Evolutionary conservation across 2,113 vertebrate genomes (phyloP), one percentile per base, ranked within the genome.

Genomic region (Xenus cinereus): DNA sequence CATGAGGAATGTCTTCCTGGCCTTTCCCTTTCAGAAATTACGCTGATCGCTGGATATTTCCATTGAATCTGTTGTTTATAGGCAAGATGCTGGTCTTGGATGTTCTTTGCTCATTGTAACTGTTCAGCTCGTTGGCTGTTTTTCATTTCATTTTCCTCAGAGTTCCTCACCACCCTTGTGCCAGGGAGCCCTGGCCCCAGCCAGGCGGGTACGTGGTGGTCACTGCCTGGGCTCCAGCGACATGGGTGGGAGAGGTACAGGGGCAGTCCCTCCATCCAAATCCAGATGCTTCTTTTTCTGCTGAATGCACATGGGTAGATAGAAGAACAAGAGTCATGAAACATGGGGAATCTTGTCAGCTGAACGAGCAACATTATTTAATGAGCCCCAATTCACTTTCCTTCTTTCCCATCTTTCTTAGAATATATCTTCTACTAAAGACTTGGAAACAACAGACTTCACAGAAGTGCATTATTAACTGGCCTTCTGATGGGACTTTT

Each of bases 21-120:
- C 14, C 46, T 71, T 77, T 87, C 17, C 7, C 12, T 54, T 64
- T 64, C 32, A 54, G 63, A 20, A 32, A 0, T 32, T 57, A 20
- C 2, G 2, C 27, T 3, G 0, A 10, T 41, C 1, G 10, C 7
- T 41, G 33, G 32, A 9, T 1, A 6, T 19, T 76, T 64, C 33
- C 7, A 41, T 37, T 46, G 63, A 51, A 68, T 80, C 43, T 76
- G 23, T 66, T 32, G 14, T 62, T 66, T 19, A 33, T 11, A 56
- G 41, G n/a, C 48, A 66, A 72, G 80, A 66, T 78, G 14, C 30
- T 48, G 26, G 9, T 43, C n/a, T 57, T 62, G 54, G 32, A 11
- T 78, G 23, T 32, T 12, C 26, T 74, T 79, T 50, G 22, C 24
- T 64, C 0, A 0, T 60, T 56, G 6, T 18, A 32, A 3, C 37